Percentiles rank a stretch among this genome's conserved stretches.
phyloP scores from a whole-genome alignment of 2,797 vertebrate genomes.

The Hafferia zeledoni region DNA sequence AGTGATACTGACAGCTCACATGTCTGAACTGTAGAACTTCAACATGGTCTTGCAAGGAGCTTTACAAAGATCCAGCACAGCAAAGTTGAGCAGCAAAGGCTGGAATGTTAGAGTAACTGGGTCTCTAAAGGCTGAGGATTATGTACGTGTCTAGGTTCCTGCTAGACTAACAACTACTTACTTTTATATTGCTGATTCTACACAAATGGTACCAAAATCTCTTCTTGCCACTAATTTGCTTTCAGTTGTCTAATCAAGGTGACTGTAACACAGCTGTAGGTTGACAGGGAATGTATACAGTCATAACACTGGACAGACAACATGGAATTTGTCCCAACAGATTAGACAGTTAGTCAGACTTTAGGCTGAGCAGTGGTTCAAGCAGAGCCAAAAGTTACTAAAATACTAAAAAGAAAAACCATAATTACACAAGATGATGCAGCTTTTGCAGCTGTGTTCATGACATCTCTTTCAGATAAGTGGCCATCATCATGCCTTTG shows the following conservation, averaged over 20 bases:
- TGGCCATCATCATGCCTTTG: not conserved
- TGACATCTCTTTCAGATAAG: not conserved
- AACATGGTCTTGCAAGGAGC: not conserved
- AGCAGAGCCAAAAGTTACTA: not conserved
- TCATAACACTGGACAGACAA: not conserved
- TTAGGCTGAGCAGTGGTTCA: not conserved
- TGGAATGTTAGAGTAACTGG: not conserved
- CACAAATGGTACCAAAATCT: not conserved
- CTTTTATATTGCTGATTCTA: not conserved
- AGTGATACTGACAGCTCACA: not conserved
- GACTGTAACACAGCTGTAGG: not conserved
- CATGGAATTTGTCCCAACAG: not conserved
- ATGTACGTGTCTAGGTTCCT: not conserved
- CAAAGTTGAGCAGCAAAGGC: not conserved
- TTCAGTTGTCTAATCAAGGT: not conserved
- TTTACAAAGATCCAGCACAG: not conserved
- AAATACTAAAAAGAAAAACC: not conserved
- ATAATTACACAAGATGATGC: not conserved
- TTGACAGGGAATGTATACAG: not conserved
- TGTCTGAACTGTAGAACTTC: not conserved
- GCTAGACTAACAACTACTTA: not conserved
- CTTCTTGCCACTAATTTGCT: not conserved
- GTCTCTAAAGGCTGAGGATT: not conserved
- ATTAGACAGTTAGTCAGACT: not conserved
- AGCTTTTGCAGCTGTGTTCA: not conserved